Evolutionary conservation across 2,888 invertebrate genomes (phyloP).

Genomic region (Drosophila emarginata): DNA sequence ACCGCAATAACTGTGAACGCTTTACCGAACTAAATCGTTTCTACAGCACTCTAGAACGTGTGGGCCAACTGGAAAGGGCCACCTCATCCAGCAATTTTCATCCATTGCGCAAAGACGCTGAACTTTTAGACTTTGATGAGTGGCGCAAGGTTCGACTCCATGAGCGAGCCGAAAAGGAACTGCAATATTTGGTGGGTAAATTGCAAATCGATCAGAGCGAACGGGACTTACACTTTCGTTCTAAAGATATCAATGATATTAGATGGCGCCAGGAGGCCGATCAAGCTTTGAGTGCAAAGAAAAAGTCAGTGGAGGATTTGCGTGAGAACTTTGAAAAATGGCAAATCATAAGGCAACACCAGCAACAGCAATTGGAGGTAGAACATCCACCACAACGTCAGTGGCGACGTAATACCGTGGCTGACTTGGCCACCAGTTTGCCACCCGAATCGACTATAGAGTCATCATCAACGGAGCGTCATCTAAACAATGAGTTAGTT

Average conservation of each 20-base stretch:
- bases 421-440: conserved; percentile 89
- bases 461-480: conserved; percentile 82
- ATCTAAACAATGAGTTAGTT: conserved; percentile 90
- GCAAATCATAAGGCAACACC: conserved; percentile 83
- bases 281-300: conserved; percentile 90
- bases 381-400: conserved; percentile 79
- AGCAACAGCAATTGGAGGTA: conserved; percentile 82
- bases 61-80: conserved; percentile 90
- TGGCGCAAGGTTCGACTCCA: conserved; percentile 92
- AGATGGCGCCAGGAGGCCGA: conserved; percentile 91
- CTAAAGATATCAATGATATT: conserved; percentile 88
- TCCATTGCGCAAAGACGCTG: conserved; percentile 89
- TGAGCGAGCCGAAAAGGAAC: conserved; percentile 91
- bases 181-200: conserved; percentile 89
- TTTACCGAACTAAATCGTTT: conserved; percentile 93
- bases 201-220: conserved; percentile 90
- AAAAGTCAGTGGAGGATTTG: conserved; percentile 94
- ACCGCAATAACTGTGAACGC: conserved; percentile 87
- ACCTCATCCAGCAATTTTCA: conserved; percentile 88
- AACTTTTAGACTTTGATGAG: conserved; percentile 92
- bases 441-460: conserved; percentile 80
- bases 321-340: conserved; percentile 89
- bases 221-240: conserved; percentile 91
- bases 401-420: conserved; percentile 92
- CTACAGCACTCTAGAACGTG: conserved; percentile 92